Conservation (phyloP, 2,113 vertebrate species). For the Hippocampus comes region DNA sequence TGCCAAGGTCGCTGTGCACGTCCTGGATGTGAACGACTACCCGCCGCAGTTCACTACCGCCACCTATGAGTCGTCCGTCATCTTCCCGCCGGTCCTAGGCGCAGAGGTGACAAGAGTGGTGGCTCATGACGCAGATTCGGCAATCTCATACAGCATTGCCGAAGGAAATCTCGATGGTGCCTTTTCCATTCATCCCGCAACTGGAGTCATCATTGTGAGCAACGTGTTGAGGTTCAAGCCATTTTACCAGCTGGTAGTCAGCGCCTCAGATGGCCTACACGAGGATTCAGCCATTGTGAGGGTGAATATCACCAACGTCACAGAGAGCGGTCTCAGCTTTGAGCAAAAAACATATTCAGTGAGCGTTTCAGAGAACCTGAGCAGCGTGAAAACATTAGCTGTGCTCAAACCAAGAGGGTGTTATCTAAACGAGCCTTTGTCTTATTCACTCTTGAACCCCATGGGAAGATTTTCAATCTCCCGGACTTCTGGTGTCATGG, state of each 20-base stretch:
- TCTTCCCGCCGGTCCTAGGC: constrained; percentile 75
- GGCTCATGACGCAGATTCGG: constrained; percentile 84
- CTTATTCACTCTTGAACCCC: constrained; percentile 81
- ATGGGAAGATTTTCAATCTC: constrained; percentile 79
- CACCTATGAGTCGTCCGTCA: constrained; percentile 72
- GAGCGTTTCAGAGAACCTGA: constrained; percentile 79
- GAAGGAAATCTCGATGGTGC: constrained; percentile 76
- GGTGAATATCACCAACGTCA: constrained; percentile 73
- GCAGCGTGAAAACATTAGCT: constrained; percentile 69
- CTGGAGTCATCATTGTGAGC: constrained; percentile 78
- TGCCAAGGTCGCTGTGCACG: constrained; percentile 76
- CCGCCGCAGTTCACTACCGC: constrained; percentile 79
- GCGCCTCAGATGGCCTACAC: constrained; percentile 83
- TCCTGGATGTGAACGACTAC: constrained; percentile 86
- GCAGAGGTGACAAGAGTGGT: constrained; percentile 78
- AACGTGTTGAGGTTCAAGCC: constrained; percentile 67
- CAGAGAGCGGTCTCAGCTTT: constrained; percentile 75
- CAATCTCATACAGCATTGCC: constrained; percentile 80
- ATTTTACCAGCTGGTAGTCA: constrained; percentile 74
- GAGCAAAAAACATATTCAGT: constrained; percentile 69
- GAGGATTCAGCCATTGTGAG: constrained; percentile 77
- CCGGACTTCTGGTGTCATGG: constrained; percentile 82
- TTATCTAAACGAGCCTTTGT: constrained; percentile 84
- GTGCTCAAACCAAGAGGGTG: constrained; percentile 78
- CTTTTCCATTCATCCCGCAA: constrained; percentile 78